Evolutionary conservation across 2,888 invertebrate genomes (phyloP).

Genomic region (Napeogenes sylphis): DNA sequence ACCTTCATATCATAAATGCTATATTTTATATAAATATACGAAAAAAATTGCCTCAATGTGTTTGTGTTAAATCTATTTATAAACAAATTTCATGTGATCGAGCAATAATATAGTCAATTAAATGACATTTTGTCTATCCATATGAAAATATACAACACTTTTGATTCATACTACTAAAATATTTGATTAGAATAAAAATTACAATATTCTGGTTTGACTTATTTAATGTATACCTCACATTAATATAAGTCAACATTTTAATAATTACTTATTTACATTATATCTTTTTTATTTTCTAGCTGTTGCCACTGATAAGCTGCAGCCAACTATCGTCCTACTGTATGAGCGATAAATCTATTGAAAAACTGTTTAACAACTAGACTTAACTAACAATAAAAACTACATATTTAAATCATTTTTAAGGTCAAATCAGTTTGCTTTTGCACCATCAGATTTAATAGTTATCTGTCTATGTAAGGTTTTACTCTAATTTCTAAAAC

Average conservation of each 20-base stretch:
- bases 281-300: too few relatives aligned
- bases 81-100: conserved; percentile 12
- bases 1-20: conserved; percentile 18
- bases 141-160: conserved; percentile 15
- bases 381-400: too few relatives aligned
- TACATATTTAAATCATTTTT: too few relatives aligned
- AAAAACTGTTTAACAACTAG: too few relatives aligned
- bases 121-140: conserved; percentile 15
- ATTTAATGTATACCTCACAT: conserved; percentile 1
- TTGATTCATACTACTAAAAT: conserved; percentile 13
- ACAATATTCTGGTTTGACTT: neutral
- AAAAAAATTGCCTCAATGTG: conserved; percentile 3
- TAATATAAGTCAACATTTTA: too few relatives aligned
- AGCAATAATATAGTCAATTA: conserved; percentile 20
- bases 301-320: too few relatives aligned
- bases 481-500: too few relatives aligned
- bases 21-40: conserved; percentile 15
- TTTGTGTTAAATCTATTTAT: conserved; percentile 8
- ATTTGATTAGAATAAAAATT: conserved; percentile 16
- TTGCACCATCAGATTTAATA: neutral
- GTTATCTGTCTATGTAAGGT: neutral
- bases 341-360: too few relatives aligned
- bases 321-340: too few relatives aligned
- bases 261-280: too few relatives aligned
- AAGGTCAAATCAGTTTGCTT: too few relatives aligned